Base-by-base conservation (phyloP, 2,797 vertebrate genomes). In the Lophius americanus region DNA sequence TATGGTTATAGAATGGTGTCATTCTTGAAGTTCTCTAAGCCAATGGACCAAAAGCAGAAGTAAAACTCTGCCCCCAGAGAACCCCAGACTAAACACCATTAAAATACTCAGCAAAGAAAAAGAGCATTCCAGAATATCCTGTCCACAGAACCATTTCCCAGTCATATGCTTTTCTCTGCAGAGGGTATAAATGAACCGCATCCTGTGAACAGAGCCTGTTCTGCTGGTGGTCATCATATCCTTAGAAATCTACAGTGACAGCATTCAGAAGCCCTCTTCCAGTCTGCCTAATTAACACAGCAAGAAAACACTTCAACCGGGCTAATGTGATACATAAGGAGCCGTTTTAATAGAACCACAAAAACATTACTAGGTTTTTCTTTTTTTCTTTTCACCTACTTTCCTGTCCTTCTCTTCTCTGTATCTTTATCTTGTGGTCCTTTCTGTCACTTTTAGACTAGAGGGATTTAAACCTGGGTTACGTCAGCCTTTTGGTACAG, bases 321-420 rank as follows among this genome's bases (percentile, higher is more conserved):
- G 79, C 83, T 85, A 85, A 83, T 77, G 66, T 72, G 68, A 82
- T 77, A 84, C 79, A 68, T 7, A 46, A 76, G 74, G 76, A 90
- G 68, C 70, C 64, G 65, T 71, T 83, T 78, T 82, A 73, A 70
- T 75, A 64, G 13, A 75, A 51, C 56, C 59, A 57, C 60, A 36
- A 57, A 73, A 64, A 64, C 53, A 54, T 56, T 66, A 76, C 38
- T 78, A 49, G 72, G 55, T 82, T 82, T 75, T 14, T 50, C 5
- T 10, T 44, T 42, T 56, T 38, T 54, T 58, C 35, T 37, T 48
- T 23, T 23, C 23, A 23, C 23, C 23, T 23, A 1, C 14, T n/a
- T 39, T 39, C 38, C 10, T 12, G 48, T 23, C 39, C 44, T 33
- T 13, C 10, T 41, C 47, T 44, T 35, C 36, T 9, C 46, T 3